phyloP scores from a whole-genome alignment of 2,888 invertebrate species.

The Catonia carolina region DNA sequence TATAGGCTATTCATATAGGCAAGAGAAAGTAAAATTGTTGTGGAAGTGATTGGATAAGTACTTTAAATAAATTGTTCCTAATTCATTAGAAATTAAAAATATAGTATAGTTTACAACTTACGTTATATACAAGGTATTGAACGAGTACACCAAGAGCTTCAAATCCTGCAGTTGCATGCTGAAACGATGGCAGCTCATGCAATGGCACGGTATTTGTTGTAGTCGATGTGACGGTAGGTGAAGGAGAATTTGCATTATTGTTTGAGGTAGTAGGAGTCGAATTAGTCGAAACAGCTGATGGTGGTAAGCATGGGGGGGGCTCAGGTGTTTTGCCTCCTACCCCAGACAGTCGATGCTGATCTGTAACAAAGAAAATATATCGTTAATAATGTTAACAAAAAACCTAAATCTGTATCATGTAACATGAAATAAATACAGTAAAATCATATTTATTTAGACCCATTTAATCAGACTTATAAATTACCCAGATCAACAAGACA shows the following conservation, averaged over 20 bases:
- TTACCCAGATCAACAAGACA: too few species aligned
- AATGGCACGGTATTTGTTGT: slow-evolving; percentile 20
- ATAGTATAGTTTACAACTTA: too few species aligned
- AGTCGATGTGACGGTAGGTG: not conserved
- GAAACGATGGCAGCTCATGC: slow-evolving; percentile 39
- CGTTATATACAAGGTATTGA: slow-evolving; percentile 67
- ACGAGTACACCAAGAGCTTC: slow-evolving; percentile 79
- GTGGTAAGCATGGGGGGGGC: slow-evolving; percentile 18
- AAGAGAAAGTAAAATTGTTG: too few species aligned
- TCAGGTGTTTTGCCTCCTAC: slow-evolving; percentile 23
- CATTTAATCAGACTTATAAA: too few species aligned
- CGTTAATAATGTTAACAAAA: not conserved
- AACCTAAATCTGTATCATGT: too few species aligned
- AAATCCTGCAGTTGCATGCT: slow-evolving; percentile 57
- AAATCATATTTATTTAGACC: too few species aligned
- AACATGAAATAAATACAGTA: too few species aligned
- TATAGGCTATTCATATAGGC: too few species aligned
- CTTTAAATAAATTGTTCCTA: too few species aligned
- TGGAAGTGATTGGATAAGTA: too few species aligned
- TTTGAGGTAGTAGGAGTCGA: not conserved
- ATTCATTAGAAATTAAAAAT: too few species aligned
- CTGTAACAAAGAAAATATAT: slow-evolving; percentile 39
- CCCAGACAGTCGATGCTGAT: slow-evolving; percentile 42
- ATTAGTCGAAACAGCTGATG: slow-evolving; percentile 7
- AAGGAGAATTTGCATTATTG: too few species aligned